Conservation (phyloP, 1,140 invertebrate genomes). For the Apolygus lucorum region DNA sequence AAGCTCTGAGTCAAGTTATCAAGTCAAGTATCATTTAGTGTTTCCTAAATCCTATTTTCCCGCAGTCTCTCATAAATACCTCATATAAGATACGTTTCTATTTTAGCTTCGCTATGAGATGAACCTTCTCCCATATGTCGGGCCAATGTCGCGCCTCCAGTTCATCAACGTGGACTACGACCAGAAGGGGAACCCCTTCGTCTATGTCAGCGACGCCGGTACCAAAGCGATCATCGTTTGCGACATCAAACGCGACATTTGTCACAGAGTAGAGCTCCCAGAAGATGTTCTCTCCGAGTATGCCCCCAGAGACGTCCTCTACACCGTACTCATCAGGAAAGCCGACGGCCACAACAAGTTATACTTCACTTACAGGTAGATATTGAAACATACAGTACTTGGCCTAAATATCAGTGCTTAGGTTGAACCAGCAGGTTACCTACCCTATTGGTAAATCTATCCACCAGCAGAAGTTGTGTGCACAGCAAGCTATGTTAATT, state of each 20-base stretch:
- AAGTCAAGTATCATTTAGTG: no score
- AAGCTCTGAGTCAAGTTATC: no score
- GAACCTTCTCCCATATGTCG: slow-evolving; percentile 46
- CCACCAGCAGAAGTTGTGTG: no score
- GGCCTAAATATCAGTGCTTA: no score
- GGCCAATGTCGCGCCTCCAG: slow-evolving; percentile 46
- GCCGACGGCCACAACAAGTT: slow-evolving; percentile 43
- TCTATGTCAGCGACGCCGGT: slow-evolving; percentile 52
- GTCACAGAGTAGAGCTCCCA: slow-evolving; percentile 36
- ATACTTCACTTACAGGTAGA: slow-evolving; percentile 49
- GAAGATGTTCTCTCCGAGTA: slow-evolving; percentile 39
- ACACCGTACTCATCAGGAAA: slow-evolving; percentile 45
- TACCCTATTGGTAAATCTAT: no score
- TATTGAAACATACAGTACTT: neutral
- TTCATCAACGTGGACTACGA: slow-evolving; percentile 52
- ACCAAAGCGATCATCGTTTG: slow-evolving; percentile 52
- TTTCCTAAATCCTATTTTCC: no score
- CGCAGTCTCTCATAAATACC: no score
- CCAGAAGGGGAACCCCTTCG: slow-evolving; percentile 41
- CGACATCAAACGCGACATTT: slow-evolving; percentile 47
- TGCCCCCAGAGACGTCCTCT: slow-evolving; percentile 46
- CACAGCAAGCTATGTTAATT: no score
- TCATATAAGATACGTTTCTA: neutral
- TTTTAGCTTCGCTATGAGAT: slow-evolving; percentile 39
- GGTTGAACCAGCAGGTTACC: no score